Conservation (phyloP, 2,888 invertebrate species). For the Yponomeuta evonymella region DNA sequence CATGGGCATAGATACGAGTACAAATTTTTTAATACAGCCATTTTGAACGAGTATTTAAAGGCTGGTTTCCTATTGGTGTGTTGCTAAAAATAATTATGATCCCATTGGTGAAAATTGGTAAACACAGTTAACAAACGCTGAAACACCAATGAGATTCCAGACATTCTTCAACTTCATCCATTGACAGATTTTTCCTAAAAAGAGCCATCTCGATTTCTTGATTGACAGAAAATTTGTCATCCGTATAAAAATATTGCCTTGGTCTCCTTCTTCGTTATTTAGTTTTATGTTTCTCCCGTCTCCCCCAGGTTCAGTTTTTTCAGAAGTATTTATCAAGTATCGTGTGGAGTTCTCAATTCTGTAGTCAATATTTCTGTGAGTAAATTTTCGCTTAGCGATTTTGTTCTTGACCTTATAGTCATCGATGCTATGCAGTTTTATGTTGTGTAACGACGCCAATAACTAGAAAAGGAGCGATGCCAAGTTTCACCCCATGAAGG, state of each 20-base stretch:
- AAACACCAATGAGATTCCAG: slow-evolving; percentile 6
- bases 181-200: slow-evolving; percentile 15
- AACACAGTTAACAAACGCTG: neutral
- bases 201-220: slow-evolving; percentile 31
- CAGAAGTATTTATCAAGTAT: slow-evolving; percentile 18
- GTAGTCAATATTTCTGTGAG: slow-evolving; percentile 32
- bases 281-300: slow-evolving; percentile 54
- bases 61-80: slow-evolving; percentile 29
- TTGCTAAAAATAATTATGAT: slow-evolving; percentile 35
- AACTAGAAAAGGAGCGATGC: slow-evolving; percentile 50
- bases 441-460: slow-evolving; percentile 72
- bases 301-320: slow-evolving; percentile 35
- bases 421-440: slow-evolving; percentile 51
- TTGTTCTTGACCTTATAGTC: slow-evolving; percentile 66
- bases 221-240: slow-evolving; percentile 68
- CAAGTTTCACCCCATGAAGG: slow-evolving; percentile 43
- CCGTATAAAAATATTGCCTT: slow-evolving; percentile 58
- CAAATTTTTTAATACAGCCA: slow-evolving; percentile 21
- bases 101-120: slow-evolving; percentile 21
- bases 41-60: slow-evolving; percentile 36
- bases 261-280: slow-evolving; percentile 54
- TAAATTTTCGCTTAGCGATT: slow-evolving; percentile 32
- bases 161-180: slow-evolving; percentile 12
- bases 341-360: slow-evolving; percentile 20
- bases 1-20: neutral